phyloP scores from a whole-genome alignment of 2,888 invertebrate species.

The Dromius quadrimaculatus region DNA sequence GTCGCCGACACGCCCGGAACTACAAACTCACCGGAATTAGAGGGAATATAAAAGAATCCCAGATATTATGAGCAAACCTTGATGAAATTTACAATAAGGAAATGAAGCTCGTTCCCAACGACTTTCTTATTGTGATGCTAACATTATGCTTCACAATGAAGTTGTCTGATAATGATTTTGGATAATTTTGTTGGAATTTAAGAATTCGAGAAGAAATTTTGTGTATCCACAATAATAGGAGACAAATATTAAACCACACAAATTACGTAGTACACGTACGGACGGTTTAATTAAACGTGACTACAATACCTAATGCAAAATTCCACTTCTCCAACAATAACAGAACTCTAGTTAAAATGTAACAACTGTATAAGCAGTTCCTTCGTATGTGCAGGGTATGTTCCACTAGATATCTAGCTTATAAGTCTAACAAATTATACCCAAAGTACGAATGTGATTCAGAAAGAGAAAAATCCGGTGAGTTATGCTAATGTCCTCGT shows the following conservation, averaged over 20 bases:
- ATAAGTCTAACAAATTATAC: slow-evolving; percentile 8
- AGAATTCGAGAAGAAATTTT: background rate
- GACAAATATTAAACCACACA: slow-evolving; percentile 17
- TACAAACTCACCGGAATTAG: slow-evolving; percentile 31
- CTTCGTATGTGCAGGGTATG: slow-evolving; percentile 16
- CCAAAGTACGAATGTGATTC: slow-evolving; percentile 10
- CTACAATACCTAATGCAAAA: slow-evolving; percentile 31
- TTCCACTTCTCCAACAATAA: slow-evolving; percentile 15
- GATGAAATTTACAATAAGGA: slow-evolving; percentile 31
- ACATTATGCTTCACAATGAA: slow-evolving; percentile 4
- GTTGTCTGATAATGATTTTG: background rate
- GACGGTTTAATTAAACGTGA: slow-evolving; percentile 31
- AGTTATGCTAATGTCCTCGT: background rate
- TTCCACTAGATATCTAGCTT: slow-evolving; percentile 5
- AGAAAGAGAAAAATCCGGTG: background rate
- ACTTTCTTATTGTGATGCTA: slow-evolving; percentile 16
- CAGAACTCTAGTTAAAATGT: background rate
- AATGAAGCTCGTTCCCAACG: slow-evolving; percentile 26
- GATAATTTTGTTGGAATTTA: background rate
- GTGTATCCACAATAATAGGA: slow-evolving; percentile 24
- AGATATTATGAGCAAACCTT: slow-evolving; percentile 28
- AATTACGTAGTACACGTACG: slow-evolving; percentile 1
- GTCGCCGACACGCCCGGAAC: slow-evolving; percentile 13
- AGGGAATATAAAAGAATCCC: slow-evolving; percentile 21
- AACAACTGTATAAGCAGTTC: background rate